These are phyloP conservation scores for Ciconia boyciana DNA, from an alignment of 2,113 vertebrate genomes.

Conservation along the genomic window DNA sequence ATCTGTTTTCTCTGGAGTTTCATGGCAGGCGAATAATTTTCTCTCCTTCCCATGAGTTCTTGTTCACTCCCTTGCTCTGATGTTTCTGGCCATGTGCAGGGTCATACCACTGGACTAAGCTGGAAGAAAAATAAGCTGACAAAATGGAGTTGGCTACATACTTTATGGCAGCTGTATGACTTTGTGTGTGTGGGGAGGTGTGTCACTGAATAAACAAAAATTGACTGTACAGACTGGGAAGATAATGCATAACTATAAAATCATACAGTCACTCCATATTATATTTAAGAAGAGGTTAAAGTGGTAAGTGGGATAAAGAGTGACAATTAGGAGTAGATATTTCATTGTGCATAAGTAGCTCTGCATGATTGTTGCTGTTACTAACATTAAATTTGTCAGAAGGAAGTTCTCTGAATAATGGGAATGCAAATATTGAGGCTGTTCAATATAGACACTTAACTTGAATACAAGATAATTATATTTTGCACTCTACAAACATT, in stretches of 20 bases:
- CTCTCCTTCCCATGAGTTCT: not conserved
- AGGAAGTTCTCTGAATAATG: not conserved
- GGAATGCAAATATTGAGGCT: not conserved
- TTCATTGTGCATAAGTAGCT: not conserved
- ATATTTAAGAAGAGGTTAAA: not conserved
- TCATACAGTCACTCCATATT: not conserved
- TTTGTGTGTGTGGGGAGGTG: not conserved
- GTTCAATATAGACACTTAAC: not conserved
- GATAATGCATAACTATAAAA: not conserved
- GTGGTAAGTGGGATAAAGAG: not conserved
- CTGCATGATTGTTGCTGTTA: not conserved
- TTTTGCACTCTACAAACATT: not conserved
- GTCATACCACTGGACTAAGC: not conserved
- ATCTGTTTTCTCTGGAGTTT: not conserved
- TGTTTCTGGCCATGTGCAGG: not conserved
- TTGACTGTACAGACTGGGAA: not conserved
- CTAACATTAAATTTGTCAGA: not conserved
- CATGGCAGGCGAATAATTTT: not conserved
- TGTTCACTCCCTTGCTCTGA: not conserved
- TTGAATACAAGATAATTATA: not conserved
- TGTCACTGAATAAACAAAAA: not conserved
- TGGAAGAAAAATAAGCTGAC: not conserved
- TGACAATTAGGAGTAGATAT: not conserved
- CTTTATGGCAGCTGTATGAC: not conserved
- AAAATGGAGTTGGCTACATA: not conserved